A percentile compares a stretch with the other conserved stretches of the same genome.
These are phyloP conservation scores for Athetis lepigone DNA, from an alignment of 2,888 invertebrate genomes.

Conservation along the genomic window DNA sequence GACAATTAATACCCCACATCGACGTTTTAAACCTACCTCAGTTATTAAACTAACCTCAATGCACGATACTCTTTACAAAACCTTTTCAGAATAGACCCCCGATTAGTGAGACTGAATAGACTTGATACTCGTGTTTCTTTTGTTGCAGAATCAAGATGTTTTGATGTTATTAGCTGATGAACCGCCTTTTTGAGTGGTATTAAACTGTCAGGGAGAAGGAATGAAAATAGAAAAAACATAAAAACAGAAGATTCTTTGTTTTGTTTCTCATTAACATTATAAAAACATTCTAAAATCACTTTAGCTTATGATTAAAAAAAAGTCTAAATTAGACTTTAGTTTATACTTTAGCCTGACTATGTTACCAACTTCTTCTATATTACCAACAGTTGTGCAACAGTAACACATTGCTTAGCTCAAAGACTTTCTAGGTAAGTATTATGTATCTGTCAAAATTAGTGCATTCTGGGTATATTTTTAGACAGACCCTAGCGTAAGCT, in stretches of 20 bases:
- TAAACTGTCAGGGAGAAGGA: not conserved
- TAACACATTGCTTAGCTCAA: too few relatives aligned
- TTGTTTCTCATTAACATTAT: not conserved
- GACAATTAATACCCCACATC: slow-evolving; percentile 63
- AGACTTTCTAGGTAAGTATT: too few relatives aligned
- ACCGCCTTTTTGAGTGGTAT: slow-evolving; percentile 26
- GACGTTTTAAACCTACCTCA: slow-evolving; percentile 63
- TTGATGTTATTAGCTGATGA: slow-evolving; percentile 61
- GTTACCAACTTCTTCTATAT: too few relatives aligned
- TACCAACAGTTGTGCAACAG: too few relatives aligned
- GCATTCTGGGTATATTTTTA: too few relatives aligned
- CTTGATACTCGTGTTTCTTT: slow-evolving; percentile 68
- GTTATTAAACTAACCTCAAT: slow-evolving; percentile 41
- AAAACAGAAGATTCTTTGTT: not conserved
- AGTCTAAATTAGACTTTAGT: too few relatives aligned
- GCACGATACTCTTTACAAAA: slow-evolving; percentile 48
- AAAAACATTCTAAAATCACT: too few relatives aligned
- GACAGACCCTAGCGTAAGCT: too few relatives aligned
- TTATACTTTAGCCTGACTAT: too few relatives aligned
- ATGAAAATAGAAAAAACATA: not conserved
- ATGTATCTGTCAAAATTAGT: too few relatives aligned
- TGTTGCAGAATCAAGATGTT: slow-evolving; percentile 55
- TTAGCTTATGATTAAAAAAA: too few relatives aligned
- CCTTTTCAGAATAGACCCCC: slow-evolving; percentile 71
- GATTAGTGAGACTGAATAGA: slow-evolving; percentile 63